Evolutionary conservation across 2,113 vertebrate genomes (phyloP), one percentile per base, ranked within the genome.

Genomic region (Pionites leucogaster): DNA sequence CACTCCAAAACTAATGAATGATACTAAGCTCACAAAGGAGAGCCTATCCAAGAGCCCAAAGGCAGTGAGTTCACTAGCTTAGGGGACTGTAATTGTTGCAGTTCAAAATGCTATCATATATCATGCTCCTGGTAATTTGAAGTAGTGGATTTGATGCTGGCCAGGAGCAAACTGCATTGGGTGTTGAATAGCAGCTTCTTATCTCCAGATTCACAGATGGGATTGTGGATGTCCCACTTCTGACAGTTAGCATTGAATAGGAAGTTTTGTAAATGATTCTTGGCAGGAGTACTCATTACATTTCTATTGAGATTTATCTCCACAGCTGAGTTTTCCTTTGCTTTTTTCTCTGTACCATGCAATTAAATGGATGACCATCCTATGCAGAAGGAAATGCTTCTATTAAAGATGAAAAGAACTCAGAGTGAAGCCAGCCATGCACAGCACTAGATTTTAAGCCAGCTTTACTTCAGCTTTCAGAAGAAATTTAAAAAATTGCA

Each of bases 191-290:
- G 86, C 76, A 63, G 49, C 93, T 89, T 52, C 95, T 97, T 95
- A 90, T 95, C 90, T 96, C 63, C 92, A 86, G 59, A 86, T 93
- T 71, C 82, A 60, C 93, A 95, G 95, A 93, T 95, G 92, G 91
- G 90, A 47, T 81, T 42, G 69, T 83, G 91, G 57, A 60, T 89
- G 71, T 52, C 88, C 82, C 88, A 53, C 86, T 96, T 93, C 44
- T 88, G 59, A 12, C 84, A 88, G 69, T 67, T 86, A 81, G 93
- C 70, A 63, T 12, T 94, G 93, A 96, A 96, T 95, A 87, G 90
- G 46, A 94, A 95, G 85, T 96, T 95, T 85, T 86, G 84, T 79
- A 94, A 94, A 95, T 91, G 63, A 86, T 94, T 94, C 88, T 95
- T 97, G 93, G 79, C 93, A 95, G 92, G 79, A 96, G 70, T 27